Percentiles rank a stretch among this genome's conserved stretches.
Conservation (phyloP, 2,888 invertebrate genomes). For the Xestia c-nigrum region DNA sequence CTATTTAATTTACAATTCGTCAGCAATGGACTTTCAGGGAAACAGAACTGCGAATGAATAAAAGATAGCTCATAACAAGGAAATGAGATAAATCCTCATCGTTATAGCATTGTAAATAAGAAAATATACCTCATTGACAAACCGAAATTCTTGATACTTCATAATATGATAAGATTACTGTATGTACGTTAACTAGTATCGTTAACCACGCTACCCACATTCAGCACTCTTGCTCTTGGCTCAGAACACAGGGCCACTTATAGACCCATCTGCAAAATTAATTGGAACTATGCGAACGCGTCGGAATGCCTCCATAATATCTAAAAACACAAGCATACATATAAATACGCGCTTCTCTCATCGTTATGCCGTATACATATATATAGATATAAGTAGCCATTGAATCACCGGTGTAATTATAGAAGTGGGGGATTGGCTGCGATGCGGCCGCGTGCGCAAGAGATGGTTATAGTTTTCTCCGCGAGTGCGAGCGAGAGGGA, state of each 20-base stretch:
- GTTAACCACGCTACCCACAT: slow-evolving; percentile 10
- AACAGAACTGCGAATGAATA: not conserved
- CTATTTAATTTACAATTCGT: not conserved
- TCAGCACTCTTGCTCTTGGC: slow-evolving; percentile 22
- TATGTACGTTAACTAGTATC: not conserved
- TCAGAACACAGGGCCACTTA: slow-evolving; percentile 61
- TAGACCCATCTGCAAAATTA: slow-evolving; percentile 78
- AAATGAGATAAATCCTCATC: not conserved
- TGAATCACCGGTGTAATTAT: slow-evolving; percentile 91
- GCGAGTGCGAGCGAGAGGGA: slow-evolving; percentile 81
- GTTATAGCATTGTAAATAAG: not conserved
- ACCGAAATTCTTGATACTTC: slow-evolving; percentile 9
- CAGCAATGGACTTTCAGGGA: not conserved
- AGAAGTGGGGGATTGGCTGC: slow-evolving; percentile 91
- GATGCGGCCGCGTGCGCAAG: slow-evolving; percentile 84
- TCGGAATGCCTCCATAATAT: slow-evolving; percentile 82
- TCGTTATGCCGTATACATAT: slow-evolving; percentile 86
- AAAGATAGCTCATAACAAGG: not conserved
- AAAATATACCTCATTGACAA: slow-evolving; percentile 1
- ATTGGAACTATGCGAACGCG: slow-evolving; percentile 78
- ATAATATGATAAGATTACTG: not conserved
- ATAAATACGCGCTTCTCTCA: slow-evolving; percentile 86
- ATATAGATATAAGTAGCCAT: slow-evolving; percentile 90
- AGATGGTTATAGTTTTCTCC: slow-evolving; percentile 75
- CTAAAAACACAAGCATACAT: slow-evolving; percentile 86